phyloP scores from a whole-genome alignment of 2,113 vertebrate species.

The human region DNA sequence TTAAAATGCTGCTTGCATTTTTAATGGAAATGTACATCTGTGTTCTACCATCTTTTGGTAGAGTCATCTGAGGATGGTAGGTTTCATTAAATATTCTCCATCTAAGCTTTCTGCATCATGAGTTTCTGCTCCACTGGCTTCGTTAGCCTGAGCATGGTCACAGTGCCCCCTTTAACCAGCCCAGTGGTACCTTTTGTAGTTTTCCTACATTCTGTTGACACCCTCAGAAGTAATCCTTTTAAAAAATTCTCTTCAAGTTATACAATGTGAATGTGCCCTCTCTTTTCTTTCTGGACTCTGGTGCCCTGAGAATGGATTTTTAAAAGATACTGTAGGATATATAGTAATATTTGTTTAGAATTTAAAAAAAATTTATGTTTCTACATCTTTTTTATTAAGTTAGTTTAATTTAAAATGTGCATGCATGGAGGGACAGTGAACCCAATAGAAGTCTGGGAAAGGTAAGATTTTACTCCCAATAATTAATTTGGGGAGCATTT shows the following conservation, averaged over 20 bases:
- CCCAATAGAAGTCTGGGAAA: not conserved
- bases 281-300: not conserved
- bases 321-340: not conserved
- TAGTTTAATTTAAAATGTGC: constrained; percentile 11
- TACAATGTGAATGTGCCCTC: not conserved
- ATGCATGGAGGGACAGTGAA: not conserved
- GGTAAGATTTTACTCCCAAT: not conserved
- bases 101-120: not conserved
- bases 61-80: not conserved
- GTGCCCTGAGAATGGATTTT: not conserved
- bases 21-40: not conserved
- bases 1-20: not conserved
- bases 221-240: not conserved
- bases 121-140: not conserved
- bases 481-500: constrained; percentile 3
- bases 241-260: not conserved
- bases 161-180: not conserved
- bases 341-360: not conserved
- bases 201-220: not conserved
- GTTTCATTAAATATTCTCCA: not conserved
- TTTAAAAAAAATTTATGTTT: not conserved
- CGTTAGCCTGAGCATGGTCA: not conserved
- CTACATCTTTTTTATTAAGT: not conserved
- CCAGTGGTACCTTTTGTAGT: not conserved
- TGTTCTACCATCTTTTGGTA: not conserved